Evolutionary conservation across 1,140 invertebrate species (phyloP).

Genomic region (Limonius californicus): DNA sequence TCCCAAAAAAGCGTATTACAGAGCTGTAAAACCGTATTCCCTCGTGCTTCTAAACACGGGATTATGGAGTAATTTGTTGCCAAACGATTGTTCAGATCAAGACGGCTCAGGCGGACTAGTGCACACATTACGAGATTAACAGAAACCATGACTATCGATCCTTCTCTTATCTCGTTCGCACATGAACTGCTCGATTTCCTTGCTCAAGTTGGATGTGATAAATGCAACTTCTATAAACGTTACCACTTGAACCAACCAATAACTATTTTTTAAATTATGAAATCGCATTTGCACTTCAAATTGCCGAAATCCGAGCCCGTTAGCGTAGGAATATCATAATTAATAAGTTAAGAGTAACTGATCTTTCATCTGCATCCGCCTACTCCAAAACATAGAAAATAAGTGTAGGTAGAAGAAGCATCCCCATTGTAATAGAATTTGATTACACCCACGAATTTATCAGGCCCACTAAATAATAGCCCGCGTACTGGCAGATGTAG

Average conservation of each 20-base stretch:
- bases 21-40: constrained; percentile 13
- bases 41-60: constrained; percentile 21
- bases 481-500: too few relatives aligned
- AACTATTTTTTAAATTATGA: background rate
- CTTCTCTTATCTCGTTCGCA: constrained; percentile 26
- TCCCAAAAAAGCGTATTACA: background rate
- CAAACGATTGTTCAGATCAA: constrained; percentile 23
- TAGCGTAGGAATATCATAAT: too few relatives aligned
- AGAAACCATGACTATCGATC: constrained; percentile 16
- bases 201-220: constrained; percentile 11
- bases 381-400: too few relatives aligned
- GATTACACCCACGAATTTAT: too few relatives aligned
- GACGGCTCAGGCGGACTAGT: constrained; percentile 17
- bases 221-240: background rate
- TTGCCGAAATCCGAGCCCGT: too few relatives aligned
- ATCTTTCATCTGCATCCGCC: too few relatives aligned
- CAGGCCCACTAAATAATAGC: too few relatives aligned
- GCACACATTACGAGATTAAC: constrained; percentile 21
- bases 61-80: constrained; percentile 17
- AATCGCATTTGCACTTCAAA: background rate
- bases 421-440: too few relatives aligned
- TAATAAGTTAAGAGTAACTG: too few relatives aligned
- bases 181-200: constrained; percentile 27
- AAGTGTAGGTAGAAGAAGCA: too few relatives aligned
- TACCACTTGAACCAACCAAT: background rate